Percentiles rank a stretch among this genome's conserved stretches.
phyloP scores from a whole-genome alignment of 2,888 invertebrate genomes.

The Aplocera efformata region DNA sequence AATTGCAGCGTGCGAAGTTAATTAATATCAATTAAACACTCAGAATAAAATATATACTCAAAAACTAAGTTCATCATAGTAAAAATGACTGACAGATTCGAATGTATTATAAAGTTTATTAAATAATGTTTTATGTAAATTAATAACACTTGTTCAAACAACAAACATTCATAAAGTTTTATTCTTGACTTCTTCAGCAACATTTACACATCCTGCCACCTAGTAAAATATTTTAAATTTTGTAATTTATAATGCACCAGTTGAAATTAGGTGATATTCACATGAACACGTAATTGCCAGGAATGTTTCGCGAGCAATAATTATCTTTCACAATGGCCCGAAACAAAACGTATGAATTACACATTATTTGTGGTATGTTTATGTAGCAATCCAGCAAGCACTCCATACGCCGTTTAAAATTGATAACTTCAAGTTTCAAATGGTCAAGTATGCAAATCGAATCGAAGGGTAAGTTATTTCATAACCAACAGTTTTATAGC shows the following conservation, averaged over 20 bases:
- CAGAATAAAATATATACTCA: slow-evolving; percentile 34
- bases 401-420: slow-evolving; percentile 38
- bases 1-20: slow-evolving; percentile 59
- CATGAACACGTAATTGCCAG: slow-evolving; percentile 29
- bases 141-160: too few species aligned
- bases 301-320: slow-evolving; percentile 38
- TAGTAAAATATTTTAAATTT: slow-evolving; percentile 24
- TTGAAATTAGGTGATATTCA: slow-evolving; percentile 31
- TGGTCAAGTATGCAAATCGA: slow-evolving; percentile 47
- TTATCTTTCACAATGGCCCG: slow-evolving; percentile 46
- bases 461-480: slow-evolving; percentile 42
- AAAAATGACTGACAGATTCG: too few species aligned
- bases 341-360: slow-evolving; percentile 46
- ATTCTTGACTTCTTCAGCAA: too few species aligned
- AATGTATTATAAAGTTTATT: too few species aligned
- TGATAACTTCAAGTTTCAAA: slow-evolving; percentile 36
- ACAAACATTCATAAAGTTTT: too few species aligned
- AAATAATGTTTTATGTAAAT: too few species aligned
- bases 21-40: slow-evolving; percentile 61
- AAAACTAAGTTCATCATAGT: too few species aligned
- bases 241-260: slow-evolving; percentile 33
- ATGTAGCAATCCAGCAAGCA: slow-evolving; percentile 30
- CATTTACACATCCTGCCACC: too few species aligned
- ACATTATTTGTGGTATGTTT: slow-evolving; percentile 36
- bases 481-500: slow-evolving; percentile 36